A percentile compares a stretch with the other conserved stretches of the same genome.
Evolutionary conservation across 2,113 vertebrate species (phyloP).

Genomic region (Cygnus buccinator): DNA sequence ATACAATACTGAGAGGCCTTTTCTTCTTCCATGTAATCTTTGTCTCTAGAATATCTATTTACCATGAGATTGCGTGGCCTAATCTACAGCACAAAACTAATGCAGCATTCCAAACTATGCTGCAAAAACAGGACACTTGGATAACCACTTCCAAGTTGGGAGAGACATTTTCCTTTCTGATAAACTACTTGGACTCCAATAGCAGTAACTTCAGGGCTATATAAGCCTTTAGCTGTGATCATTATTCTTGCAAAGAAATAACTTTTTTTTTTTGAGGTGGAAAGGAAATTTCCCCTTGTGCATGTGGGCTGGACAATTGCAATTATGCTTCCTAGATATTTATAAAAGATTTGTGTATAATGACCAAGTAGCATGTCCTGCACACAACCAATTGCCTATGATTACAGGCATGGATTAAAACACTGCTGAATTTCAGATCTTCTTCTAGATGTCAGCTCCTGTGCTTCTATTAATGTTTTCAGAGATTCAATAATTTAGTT

Average conservation of each 20-base stretch:
- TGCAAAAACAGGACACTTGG: slow-evolving; percentile 41
- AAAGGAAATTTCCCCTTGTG: background rate
- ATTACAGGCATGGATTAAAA: background rate
- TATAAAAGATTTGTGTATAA: background rate
- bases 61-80: background rate
- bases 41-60: slow-evolving; percentile 41
- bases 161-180: slow-evolving; percentile 28
- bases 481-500: background rate
- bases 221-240: background rate
- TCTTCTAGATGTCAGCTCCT: background rate
- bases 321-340: background rate
- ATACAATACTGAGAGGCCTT: background rate
- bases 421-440: background rate
- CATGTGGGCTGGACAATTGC: background rate
- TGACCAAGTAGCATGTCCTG: background rate
- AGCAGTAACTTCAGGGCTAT: background rate
- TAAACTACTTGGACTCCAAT: slow-evolving; percentile 17
- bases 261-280: background rate
- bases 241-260: background rate
- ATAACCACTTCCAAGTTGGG: slow-evolving; percentile 8
- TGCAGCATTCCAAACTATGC: slow-evolving; percentile 33
- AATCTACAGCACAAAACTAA: slow-evolving; percentile 21
- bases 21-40: background rate
- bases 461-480: background rate
- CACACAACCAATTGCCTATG: background rate